These are phyloP conservation scores for Otolemur crassicaudatus DNA, from an alignment of 2,797 vertebrate species.

Conservation along the genomic window DNA sequence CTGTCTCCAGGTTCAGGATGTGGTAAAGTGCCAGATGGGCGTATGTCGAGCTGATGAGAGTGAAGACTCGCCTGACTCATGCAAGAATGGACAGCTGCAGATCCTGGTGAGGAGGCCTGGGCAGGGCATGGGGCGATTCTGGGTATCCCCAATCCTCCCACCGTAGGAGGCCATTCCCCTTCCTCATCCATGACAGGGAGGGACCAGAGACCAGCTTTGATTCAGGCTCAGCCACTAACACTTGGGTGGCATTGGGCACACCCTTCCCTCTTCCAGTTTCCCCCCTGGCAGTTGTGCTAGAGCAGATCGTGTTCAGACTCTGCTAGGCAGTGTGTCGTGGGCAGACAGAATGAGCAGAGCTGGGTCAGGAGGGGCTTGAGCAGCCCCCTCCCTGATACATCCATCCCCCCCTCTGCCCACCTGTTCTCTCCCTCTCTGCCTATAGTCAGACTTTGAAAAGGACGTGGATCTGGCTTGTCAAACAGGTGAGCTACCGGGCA, in stretches of 20 bases:
- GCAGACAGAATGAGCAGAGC: not conserved
- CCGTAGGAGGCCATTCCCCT: not conserved
- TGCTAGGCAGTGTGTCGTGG: not conserved
- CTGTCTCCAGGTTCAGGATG: conserved; percentile 95
- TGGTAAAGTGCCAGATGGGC: conserved; percentile 97
- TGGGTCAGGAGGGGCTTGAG: not conserved
- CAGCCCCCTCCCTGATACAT: conserved; percentile 72
- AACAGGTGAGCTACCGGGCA: conserved; percentile 92
- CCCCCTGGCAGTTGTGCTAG: not conserved
- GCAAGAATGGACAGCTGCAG: conserved; percentile 99
- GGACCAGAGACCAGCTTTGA: not conserved
- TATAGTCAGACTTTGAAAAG: conserved; percentile 99
- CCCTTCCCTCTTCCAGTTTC: not conserved
- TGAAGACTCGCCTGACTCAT: conserved; percentile 98
- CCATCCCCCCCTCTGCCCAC: conserved; percentile 74
- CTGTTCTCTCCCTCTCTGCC: conserved; percentile 80
- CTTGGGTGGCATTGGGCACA: not conserved
- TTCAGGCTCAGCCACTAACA: not conserved
- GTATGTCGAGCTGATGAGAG: conserved; percentile 97
- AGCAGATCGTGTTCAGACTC: not conserved
- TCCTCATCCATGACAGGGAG: not conserved
- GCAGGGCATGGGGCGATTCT: not conserved
- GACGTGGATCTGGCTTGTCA: conserved; percentile 99
- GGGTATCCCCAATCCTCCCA: not conserved
- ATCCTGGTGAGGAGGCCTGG: conserved; percentile 93